phyloP scores from a whole-genome alignment of 2,113 vertebrate genomes.

The Polypterus senegalus region DNA sequence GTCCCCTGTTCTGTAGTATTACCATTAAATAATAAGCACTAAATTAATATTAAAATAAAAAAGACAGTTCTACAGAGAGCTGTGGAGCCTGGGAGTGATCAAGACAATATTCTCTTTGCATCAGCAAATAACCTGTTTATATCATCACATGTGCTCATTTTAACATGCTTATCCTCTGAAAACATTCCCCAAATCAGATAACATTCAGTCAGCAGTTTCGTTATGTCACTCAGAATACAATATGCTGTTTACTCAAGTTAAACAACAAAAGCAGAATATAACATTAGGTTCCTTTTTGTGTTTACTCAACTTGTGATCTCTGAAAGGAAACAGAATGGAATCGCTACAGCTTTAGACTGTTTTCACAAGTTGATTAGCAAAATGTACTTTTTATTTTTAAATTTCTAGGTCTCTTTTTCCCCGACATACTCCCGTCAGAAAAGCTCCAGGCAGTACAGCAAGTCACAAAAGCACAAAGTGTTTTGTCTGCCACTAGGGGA shows the following conservation, averaged over 20 bases:
- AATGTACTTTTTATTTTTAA: too few species aligned
- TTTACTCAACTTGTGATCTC: constrained; percentile 62
- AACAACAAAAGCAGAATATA: constrained; percentile 64
- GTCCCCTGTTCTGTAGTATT: too few species aligned
- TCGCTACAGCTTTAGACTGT: constrained; percentile 49
- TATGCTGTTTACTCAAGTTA: constrained; percentile 68
- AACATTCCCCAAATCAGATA: constrained; percentile 71
- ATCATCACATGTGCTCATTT: constrained; percentile 60
- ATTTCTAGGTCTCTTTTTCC: too few species aligned
- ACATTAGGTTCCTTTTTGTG: constrained; percentile 67
- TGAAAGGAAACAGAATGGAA: constrained; percentile 65
- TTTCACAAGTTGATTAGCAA: constrained; percentile 43
- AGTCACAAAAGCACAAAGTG: constrained; percentile 7
- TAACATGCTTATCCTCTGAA: constrained; percentile 60
- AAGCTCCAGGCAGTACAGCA: too few species aligned
- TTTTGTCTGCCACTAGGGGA: constrained; percentile 77
- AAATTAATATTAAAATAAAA: too few species aligned
- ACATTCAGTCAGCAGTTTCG: constrained; percentile 68
- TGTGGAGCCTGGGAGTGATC: constrained; percentile 8
- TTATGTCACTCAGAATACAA: constrained; percentile 70
- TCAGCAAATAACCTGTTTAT: constrained; percentile 54
- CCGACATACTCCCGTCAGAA: too few species aligned
- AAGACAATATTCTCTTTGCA: constrained; percentile 25
- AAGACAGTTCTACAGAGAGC: too few species aligned
- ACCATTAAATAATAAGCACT: too few species aligned